phyloP scores from a whole-genome alignment of 2,888 invertebrate genomes.

The Pecten maximus region DNA sequence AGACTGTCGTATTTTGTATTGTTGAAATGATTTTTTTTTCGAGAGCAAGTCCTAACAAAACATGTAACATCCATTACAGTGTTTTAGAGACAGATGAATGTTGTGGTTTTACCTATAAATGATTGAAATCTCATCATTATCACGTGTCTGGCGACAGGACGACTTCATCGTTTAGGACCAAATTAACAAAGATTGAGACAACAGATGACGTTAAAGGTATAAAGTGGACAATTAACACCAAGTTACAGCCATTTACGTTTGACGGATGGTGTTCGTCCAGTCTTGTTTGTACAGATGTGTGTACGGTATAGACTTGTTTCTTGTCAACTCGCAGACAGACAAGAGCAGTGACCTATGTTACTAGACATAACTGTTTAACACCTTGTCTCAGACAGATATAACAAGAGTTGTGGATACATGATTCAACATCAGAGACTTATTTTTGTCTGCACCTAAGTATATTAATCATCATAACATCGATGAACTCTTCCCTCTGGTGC shows the following conservation, averaged over 20 bases:
- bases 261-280: neutral
- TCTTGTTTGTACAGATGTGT: constrained; percentile 2
- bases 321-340: neutral
- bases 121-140: neutral
- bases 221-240: constrained; percentile 5
- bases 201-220: neutral
- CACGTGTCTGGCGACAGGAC: neutral
- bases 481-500: constrained; percentile 9
- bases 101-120: neutral
- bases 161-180: neutral
- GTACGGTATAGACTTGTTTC: neutral
- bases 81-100: neutral
- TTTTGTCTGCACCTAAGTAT: neutral
- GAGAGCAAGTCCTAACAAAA: neutral
- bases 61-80: neutral
- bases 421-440: neutral
- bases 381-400: neutral
- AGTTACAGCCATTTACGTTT: neutral
- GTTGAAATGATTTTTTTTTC: neutral
- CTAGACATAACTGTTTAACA: neutral
- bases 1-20: neutral
- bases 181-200: constrained; percentile 18
- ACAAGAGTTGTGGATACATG: neutral
- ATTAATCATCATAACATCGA: neutral
- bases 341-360: neutral